phyloP scores from a whole-genome alignment of 2,113 vertebrate genomes.

The Gambusia holbrooki region DNA sequence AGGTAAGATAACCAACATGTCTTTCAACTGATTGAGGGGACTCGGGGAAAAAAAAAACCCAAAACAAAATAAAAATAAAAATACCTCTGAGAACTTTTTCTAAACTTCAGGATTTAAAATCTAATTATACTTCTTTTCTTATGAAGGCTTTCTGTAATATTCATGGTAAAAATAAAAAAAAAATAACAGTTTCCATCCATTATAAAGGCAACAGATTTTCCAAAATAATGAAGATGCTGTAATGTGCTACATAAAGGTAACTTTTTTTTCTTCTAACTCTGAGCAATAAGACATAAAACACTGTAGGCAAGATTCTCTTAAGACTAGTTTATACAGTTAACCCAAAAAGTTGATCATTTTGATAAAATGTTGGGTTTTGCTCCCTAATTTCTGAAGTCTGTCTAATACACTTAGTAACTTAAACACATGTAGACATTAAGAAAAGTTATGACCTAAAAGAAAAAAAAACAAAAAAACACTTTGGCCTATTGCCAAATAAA shows the following conservation, averaged over 20 bases:
- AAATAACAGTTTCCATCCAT: slow-evolving; percentile 43
- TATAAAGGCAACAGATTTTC: slow-evolving; percentile 44
- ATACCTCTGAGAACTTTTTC: neutral
- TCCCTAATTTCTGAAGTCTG: slow-evolving; percentile 49
- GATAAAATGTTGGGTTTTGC: slow-evolving; percentile 31
- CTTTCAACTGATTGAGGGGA: slow-evolving; percentile 5
- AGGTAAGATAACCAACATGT: slow-evolving; percentile 37
- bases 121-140: neutral
- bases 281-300: slow-evolving; percentile 51
- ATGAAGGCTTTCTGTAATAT: slow-evolving; percentile 21
- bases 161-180: slow-evolving; percentile 10
- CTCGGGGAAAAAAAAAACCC: neutral
- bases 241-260: slow-evolving; percentile 64
- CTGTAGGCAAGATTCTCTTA: slow-evolving; percentile 48
- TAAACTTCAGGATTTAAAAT: neutral
- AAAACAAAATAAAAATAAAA: neutral
- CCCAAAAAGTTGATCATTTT: slow-evolving; percentile 35
- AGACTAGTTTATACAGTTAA: slow-evolving; percentile 34
- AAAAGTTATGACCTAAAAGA: slow-evolving; percentile 28
- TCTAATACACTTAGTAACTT: slow-evolving; percentile 48
- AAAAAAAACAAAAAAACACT: slow-evolving; percentile 13
- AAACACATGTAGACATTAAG: slow-evolving; percentile 41
- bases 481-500: slow-evolving; percentile 46
- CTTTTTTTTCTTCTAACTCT: slow-evolving; percentile 33
- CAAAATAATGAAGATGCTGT: slow-evolving; percentile 38